Conservation (phyloP, 2,113 vertebrate genomes). For the Passer domesticus region DNA sequence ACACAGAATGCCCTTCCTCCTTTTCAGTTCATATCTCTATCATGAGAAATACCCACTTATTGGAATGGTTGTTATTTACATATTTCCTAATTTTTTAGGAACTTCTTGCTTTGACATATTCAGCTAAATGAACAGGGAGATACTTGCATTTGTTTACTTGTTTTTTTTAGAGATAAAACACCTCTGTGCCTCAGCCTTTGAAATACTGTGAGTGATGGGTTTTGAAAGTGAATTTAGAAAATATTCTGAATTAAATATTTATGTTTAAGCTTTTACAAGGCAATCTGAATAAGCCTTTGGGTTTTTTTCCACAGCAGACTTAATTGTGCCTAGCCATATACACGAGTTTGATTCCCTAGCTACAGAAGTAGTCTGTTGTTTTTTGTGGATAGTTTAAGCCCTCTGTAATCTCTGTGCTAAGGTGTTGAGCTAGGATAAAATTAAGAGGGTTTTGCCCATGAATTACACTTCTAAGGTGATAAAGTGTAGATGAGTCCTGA, state of each 20-base stretch:
- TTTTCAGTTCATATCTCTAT: neutral
- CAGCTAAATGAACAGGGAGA: constrained; percentile 33
- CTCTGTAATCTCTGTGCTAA: neutral
- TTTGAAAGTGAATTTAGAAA: constrained; percentile 65
- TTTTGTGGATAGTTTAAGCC: neutral
- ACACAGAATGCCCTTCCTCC: neutral
- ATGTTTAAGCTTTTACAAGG: constrained; percentile 64
- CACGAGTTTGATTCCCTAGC: neutral
- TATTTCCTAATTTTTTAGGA: constrained; percentile 29
- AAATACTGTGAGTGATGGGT: constrained; percentile 49
- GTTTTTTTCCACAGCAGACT: constrained; percentile 45
- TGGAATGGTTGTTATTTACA: neutral
- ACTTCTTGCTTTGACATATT: constrained; percentile 41
- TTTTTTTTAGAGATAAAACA: constrained; percentile 60
- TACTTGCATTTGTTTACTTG: constrained; percentile 64
- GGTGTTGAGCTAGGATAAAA: neutral
- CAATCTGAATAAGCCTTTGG: constrained; percentile 51
- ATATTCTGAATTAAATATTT: constrained; percentile 68
- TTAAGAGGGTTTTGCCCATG: neutral
- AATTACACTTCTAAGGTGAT: neutral
- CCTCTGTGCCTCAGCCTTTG: constrained; percentile 59
- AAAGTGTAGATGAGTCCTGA: neutral
- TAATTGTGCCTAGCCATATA: constrained; percentile 41
- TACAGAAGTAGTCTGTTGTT: neutral
- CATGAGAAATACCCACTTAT: neutral